These are phyloP conservation scores for Sardina pilchardus DNA, from an alignment of 2,113 vertebrate genomes.

Conservation along the genomic window DNA sequence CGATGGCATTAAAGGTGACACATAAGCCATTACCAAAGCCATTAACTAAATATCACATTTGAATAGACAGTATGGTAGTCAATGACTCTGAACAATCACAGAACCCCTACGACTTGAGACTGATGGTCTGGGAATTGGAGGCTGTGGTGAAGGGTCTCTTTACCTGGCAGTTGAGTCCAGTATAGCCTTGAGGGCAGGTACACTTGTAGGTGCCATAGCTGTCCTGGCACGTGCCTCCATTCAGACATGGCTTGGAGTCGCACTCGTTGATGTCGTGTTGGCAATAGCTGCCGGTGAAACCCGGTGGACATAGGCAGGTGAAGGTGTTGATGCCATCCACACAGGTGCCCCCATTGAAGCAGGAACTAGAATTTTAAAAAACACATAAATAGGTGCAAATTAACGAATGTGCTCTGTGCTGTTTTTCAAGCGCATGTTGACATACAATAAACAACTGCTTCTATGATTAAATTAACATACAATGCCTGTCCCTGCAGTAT, in stretches of 20 bases:
- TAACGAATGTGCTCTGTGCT: neutral
- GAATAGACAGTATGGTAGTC: no score
- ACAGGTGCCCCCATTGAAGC: slow-evolving; percentile 91
- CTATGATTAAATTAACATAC: neutral
- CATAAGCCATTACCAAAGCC: no score
- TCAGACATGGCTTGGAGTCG: slow-evolving; percentile 89
- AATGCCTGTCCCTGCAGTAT: neutral
- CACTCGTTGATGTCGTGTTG: slow-evolving; percentile 95
- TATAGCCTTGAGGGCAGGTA: slow-evolving; percentile 92
- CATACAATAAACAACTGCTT: neutral
- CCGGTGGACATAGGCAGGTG: slow-evolving; percentile 85
- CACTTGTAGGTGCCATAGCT: slow-evolving; percentile 94
- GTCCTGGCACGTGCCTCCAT: slow-evolving; percentile 93
- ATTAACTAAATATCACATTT: no score
- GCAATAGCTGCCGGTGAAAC: slow-evolving; percentile 95
- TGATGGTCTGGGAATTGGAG: neutral
- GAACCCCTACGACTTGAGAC: neutral
- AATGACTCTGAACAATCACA: no score
- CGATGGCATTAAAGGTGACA: neutral
- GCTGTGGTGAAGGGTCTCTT: rapidly evolving
- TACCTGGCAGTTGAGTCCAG: slow-evolving; percentile 93
- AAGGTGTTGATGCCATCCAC: slow-evolving; percentile 94
- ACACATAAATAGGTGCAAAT: neutral
- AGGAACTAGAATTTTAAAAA: slow-evolving; percentile 77
- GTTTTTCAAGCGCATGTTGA: neutral